phyloP scores from a whole-genome alignment of 2,113 vertebrate species.

The Puffinus mauretanicus region DNA sequence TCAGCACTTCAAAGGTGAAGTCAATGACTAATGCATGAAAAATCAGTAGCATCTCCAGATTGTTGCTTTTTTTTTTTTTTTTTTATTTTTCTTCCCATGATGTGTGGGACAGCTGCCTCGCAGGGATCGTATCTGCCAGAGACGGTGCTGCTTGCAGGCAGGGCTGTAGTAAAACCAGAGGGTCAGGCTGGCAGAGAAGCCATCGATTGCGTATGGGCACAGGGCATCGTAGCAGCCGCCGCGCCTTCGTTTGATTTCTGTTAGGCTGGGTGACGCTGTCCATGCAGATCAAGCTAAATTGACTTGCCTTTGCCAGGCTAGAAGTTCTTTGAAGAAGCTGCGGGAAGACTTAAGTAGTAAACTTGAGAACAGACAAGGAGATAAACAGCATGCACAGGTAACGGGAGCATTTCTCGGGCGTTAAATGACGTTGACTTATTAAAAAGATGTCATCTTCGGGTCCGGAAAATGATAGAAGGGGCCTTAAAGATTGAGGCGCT shows the following conservation, averaged over 20 bases:
- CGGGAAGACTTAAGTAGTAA: constrained; percentile 73
- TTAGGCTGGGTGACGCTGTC: not conserved
- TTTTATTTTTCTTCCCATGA: not conserved
- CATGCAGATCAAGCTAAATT: constrained; percentile 10
- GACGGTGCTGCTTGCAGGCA: not conserved
- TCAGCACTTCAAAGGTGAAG: not conserved
- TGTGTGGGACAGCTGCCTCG: not conserved
- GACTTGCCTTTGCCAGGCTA: constrained; percentile 64
- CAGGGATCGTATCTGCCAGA: accelerated
- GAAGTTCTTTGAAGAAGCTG: constrained; percentile 72
- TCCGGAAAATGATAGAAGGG: not conserved
- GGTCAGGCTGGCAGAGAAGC: not conserved
- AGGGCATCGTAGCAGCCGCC: not conserved
- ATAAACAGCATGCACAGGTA: constrained; percentile 25
- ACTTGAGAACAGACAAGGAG: constrained; percentile 55
- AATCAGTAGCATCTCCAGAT: not conserved
- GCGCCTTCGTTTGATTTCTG: not conserved
- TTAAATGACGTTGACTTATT: not conserved
- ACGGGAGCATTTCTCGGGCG: not conserved
- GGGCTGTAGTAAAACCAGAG: not conserved
- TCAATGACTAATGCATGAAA: not conserved
- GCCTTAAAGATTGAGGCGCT: not conserved
- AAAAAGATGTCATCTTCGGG: not conserved
- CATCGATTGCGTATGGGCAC: accelerated
- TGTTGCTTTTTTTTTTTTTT: not conserved